Evolutionary conservation across 2,113 vertebrate genomes (phyloP).

Genomic region (Istiophorus platypterus): DNA sequence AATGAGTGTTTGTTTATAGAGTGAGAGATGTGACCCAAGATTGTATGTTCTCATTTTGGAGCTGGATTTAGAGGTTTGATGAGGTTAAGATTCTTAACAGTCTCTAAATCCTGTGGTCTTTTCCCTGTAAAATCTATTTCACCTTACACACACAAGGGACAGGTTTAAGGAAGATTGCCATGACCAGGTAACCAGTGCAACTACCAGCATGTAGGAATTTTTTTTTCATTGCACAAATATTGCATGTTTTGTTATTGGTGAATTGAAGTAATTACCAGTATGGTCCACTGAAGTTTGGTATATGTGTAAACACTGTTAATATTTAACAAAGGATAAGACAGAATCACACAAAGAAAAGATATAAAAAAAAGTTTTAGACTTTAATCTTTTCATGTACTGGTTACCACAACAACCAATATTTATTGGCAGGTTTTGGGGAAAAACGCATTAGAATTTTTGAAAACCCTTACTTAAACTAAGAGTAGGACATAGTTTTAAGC

Average conservation of each 20-base stretch:
- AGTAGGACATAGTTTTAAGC: not conserved
- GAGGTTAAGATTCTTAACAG: conserved; percentile 91
- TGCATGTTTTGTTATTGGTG: not conserved
- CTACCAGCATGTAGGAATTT: not conserved
- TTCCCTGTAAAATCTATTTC: conserved; percentile 87
- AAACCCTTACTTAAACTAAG: too few relatives aligned
- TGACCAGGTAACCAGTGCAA: conserved; percentile 25
- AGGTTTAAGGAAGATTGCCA: conserved; percentile 84
- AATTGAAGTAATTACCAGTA: not conserved
- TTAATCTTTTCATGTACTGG: not conserved
- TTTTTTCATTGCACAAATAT: too few relatives aligned
- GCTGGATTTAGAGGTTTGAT: conserved; percentile 88
- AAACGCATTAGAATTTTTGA: not conserved
- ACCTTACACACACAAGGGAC: conserved; percentile 85
- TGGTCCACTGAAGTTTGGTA: not conserved
- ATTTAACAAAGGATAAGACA: too few relatives aligned
- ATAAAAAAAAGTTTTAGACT: too few relatives aligned
- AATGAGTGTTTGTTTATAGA: not conserved
- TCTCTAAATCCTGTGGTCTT: conserved; percentile 85
- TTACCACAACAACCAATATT: not conserved
- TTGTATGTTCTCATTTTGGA: conserved; percentile 83
- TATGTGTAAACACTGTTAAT: too few relatives aligned
- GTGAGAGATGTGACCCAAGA: conserved; percentile 5
- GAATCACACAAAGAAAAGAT: too few relatives aligned
- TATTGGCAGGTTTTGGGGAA: not conserved